phyloP scores from a whole-genome alignment of 2,888 invertebrate species.

The Yponomeuta plumbellus region DNA sequence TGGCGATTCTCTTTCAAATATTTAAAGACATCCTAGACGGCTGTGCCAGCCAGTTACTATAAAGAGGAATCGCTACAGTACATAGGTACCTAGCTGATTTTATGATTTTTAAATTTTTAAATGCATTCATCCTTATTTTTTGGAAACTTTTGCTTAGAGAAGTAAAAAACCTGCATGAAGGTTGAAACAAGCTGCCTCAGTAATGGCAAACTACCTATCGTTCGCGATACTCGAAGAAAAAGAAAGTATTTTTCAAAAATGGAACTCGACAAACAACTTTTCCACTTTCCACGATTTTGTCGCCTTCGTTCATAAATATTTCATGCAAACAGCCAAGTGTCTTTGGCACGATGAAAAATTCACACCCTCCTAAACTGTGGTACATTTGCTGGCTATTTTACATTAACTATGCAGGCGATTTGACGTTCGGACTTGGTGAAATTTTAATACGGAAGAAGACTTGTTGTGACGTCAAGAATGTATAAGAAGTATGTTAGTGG shows the following conservation, averaged over 20 bases:
- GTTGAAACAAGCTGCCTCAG: too few species aligned
- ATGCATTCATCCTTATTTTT: too few species aligned
- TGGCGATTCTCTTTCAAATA: too few species aligned
- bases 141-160: too few species aligned
- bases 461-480: not conserved
- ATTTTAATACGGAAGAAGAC: not conserved
- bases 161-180: too few species aligned
- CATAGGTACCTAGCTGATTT: too few species aligned
- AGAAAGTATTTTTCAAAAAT: not conserved
- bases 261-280: not conserved
- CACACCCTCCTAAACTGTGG: conserved; percentile 14
- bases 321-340: not conserved
- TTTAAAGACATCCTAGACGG: too few species aligned
- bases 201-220: too few species aligned
- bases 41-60: too few species aligned
- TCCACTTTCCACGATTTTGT: not conserved
- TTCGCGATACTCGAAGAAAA: not conserved
- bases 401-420: not conserved
- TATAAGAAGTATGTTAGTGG: not conserved
- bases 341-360: conserved; percentile 17
- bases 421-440: not conserved
- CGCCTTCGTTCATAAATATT: not conserved
- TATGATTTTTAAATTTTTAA: too few species aligned
- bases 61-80: too few species aligned
- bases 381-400: not conserved